Conservation (phyloP, 2,113 vertebrate species). For the Syngnathoides biaculeatus region DNA sequence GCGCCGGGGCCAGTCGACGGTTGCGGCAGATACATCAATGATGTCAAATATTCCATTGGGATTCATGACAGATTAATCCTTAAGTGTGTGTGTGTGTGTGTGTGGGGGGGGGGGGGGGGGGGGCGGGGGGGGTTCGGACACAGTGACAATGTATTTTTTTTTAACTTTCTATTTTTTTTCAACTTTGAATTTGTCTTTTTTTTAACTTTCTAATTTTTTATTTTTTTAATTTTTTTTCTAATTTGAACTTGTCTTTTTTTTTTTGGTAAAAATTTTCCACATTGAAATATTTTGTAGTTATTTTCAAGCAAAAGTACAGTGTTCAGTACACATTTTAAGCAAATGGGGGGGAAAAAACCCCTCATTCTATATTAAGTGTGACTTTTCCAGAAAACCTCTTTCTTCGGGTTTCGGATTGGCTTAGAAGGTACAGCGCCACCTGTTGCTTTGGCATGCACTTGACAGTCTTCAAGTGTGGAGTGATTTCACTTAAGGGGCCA, state of each 20-base stretch:
- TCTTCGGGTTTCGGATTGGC: not conserved
- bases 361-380: no score
- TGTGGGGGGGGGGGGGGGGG: no score
- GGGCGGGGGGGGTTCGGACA: no score
- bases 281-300: not conserved
- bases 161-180: not conserved
- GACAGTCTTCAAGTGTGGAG: not conserved
- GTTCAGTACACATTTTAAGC: no score
- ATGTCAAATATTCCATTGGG: not conserved
- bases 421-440: not conserved
- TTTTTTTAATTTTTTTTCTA: not conserved
- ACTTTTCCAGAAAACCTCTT: not conserved
- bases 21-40: slow-evolving; percentile 5
- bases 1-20: not conserved
- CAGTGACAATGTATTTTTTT: not conserved
- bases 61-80: not conserved
- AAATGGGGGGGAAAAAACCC: no score
- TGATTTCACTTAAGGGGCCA: not conserved
- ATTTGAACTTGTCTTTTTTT: no score
- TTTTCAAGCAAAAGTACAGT: no score
- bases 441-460: not conserved
- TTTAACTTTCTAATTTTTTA: no score
- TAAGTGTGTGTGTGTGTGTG: no score
- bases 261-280: not conserved
- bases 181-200: no score